Conservation (phyloP, 2,113 vertebrate genomes). For the Bettongia penicillata region DNA sequence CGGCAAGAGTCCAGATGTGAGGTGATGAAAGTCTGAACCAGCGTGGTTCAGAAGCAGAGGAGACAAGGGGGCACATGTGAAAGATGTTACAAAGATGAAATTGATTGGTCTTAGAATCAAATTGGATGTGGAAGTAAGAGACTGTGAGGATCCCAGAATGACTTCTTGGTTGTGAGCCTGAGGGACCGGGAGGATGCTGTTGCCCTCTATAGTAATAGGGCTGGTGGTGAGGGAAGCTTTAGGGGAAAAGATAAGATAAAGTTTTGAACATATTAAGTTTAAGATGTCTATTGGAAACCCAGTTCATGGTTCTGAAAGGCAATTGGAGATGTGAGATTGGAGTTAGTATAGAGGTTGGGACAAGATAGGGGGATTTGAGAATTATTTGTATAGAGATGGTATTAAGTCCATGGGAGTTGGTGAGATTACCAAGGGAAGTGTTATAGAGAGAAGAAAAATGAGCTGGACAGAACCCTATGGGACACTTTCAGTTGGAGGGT, state of each 20-base stretch:
- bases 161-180: background rate
- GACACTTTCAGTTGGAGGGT: background rate
- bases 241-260: background rate
- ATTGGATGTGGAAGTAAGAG: too few relatives aligned
- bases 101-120: too few relatives aligned
- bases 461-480: background rate
- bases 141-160: background rate
- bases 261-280: background rate
- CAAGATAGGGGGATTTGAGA: background rate
- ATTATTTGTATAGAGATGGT: background rate
- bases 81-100: too few relatives aligned
- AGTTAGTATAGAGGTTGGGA: background rate
- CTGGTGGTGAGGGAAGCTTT: too few relatives aligned
- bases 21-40: too few relatives aligned
- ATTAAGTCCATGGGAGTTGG: background rate
- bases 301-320: background rate
- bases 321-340: background rate
- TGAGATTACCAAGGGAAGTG: background rate
- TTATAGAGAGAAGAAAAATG: background rate
- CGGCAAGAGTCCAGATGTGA: too few relatives aligned
- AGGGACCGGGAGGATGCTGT: background rate
- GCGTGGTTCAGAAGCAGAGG: too few relatives aligned
- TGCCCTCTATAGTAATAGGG: background rate
- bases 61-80: too few relatives aligned
- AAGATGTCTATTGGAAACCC: background rate